Conservation (phyloP, 2,797 vertebrate genomes). For the Neoniphon sammara region DNA sequence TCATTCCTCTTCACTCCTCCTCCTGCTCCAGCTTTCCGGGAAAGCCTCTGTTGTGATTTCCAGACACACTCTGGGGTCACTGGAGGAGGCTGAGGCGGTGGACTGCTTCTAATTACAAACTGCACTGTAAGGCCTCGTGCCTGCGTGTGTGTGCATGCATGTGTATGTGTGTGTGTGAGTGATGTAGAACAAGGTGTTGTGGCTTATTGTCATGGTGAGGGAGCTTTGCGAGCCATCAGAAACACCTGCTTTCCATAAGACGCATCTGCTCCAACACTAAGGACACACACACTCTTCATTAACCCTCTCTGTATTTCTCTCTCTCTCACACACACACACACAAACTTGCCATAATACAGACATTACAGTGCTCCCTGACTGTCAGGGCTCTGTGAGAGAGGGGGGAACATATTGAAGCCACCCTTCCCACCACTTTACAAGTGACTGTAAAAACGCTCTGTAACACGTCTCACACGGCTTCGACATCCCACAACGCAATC, state of each 20-base stretch:
- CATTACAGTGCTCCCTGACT: constrained; percentile 5
- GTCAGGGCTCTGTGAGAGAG: background rate
- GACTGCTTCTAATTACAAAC: constrained; percentile 78
- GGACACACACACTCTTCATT: constrained; percentile 13
- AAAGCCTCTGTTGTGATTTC: constrained; percentile 52
- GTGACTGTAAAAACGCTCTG: constrained; percentile 43
- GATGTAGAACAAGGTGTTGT: constrained; percentile 69
- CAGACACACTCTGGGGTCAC: constrained; percentile 66
- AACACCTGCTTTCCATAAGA: constrained; percentile 67
- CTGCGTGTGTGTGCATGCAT: constrained; percentile 26
- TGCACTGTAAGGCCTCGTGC: constrained; percentile 55
- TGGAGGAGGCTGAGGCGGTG: constrained; percentile 53
- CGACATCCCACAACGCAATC: constrained; percentile 9
- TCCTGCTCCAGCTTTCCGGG: constrained; percentile 38
- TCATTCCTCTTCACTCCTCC: constrained; percentile 29
- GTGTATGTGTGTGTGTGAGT: constrained; percentile 28
- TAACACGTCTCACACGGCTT: constrained; percentile 21
- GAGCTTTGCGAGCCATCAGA: constrained; percentile 43
- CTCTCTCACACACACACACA: constrained; percentile 18
- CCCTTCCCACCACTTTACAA: constrained; percentile 47
- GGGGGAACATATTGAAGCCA: constrained; percentile 42
- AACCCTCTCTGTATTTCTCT: constrained; percentile 16
- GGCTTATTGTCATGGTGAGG: constrained; percentile 55
- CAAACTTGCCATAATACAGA: constrained; percentile 14
- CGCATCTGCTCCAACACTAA: constrained; percentile 39